Base-by-base conservation (phyloP, 2,113 vertebrate species). In the Leptocoma aspasia region DNA sequence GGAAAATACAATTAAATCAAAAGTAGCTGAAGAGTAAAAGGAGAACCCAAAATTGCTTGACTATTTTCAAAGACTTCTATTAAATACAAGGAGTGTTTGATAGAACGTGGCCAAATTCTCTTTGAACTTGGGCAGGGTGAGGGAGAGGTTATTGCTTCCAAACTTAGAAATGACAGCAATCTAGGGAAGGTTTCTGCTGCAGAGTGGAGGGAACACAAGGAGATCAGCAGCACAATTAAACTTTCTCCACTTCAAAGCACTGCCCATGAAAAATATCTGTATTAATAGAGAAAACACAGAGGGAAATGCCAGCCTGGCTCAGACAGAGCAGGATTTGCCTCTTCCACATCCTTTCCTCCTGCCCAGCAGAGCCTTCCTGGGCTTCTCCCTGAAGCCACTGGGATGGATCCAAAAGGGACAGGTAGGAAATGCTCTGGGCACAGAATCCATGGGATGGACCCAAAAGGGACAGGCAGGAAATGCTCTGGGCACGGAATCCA, bases 1-100 rank as follows among this genome's bases (percentile, higher is more conserved):
- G 94, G 96, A 98, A 98, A 98, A 98, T 93, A 98, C 98, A 96
- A 97, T 96, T 96, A 92, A 98, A 97, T 97, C 97, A 96, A 97
- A 98, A 98, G 97, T 95, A 97, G 98, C 59, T 53, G 94, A 86
- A 81, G 93, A 97, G 97, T 84, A 95, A 95, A 96, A 91, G 90
- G 86, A 93, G 94, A 87, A 87, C 93, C 41, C 90, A 52, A 91
- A 96, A 97, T 82, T 92, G 86, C 94, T 78, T 11, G 20, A 69
- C 80, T 21, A 75, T 94, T 85, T 92, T 93, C 60, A 42, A 84
- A 95, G 94, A 87, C 54, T 79, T 75, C 92, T 60, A 76, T 94
- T 92, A 86, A 91, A 86, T 5, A 52, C 82, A 47, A 79, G 86
- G 77, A 75, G 45, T 4, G 82, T 45, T 92, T 69, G 88, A 94